Percentiles rank a stretch among this genome's conserved stretches.
phyloP scores from a whole-genome alignment of 2,113 vertebrate species.

The Urocynchramus pylzowi region DNA sequence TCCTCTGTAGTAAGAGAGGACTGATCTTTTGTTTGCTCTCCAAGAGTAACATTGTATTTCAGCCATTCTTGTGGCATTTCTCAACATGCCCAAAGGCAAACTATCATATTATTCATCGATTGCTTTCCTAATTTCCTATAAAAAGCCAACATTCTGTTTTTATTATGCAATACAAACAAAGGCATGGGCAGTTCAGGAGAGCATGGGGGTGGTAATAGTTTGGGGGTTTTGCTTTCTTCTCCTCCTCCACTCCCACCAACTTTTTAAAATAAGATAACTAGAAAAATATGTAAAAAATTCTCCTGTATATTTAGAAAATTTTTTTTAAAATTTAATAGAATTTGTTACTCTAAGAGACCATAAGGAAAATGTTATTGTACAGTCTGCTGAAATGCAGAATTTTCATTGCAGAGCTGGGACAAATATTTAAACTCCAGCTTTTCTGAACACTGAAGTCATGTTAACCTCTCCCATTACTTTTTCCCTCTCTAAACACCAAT shows the following conservation, averaged over 20 bases:
- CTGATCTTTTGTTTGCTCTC: not conserved
- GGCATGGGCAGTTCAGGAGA: not conserved
- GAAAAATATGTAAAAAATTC: not conserved
- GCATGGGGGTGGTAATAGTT: not conserved
- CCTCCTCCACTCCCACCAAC: not conserved
- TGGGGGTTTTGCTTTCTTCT: not conserved
- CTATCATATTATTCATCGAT: not conserved
- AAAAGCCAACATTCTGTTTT: slow-evolving; percentile 23
- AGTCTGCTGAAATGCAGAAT: not conserved
- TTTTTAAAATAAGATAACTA: not conserved
- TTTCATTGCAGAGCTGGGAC: not conserved
- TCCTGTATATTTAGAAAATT: not conserved
- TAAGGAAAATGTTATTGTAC: not conserved
- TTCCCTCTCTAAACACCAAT: not conserved
- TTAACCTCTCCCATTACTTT: not conserved
- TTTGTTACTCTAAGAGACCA: not conserved
- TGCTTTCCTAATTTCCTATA: slow-evolving; percentile 26
- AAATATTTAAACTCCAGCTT: not conserved
- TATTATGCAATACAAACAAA: slow-evolving; percentile 37
- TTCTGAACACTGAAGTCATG: not conserved
- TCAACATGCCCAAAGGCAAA: not conserved
- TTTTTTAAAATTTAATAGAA: not conserved
- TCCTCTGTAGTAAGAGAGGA: not conserved
- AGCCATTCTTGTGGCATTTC: not conserved
- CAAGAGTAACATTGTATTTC: not conserved